Conservation (phyloP, 1,140 invertebrate genomes). For the Eciton burchellii region DNA sequence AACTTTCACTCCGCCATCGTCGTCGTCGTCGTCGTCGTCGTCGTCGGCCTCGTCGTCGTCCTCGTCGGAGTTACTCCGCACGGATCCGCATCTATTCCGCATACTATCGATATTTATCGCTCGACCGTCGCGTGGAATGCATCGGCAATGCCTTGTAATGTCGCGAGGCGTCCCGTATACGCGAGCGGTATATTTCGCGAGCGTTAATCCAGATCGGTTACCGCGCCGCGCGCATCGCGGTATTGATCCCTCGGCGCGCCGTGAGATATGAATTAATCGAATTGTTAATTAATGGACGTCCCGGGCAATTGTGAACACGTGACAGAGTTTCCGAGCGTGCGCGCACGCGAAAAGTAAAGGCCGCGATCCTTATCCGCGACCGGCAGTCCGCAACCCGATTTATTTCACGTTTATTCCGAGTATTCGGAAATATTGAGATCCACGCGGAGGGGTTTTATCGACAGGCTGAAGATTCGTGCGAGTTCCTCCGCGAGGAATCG, state of each 20-base stretch:
- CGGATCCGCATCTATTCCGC: slow-evolving; percentile 6
- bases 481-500: too few species aligned
- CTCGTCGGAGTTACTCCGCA: slow-evolving; percentile 55
- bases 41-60: too few species aligned
- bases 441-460: too few species aligned
- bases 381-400: too few species aligned
- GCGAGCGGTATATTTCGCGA: too few species aligned
- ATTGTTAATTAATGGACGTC: neutral
- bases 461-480: too few species aligned
- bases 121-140: neutral
- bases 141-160: neutral
- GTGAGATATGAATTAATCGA: neutral
- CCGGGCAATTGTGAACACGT: neutral
- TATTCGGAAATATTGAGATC: too few species aligned
- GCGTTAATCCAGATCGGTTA: slow-evolving; percentile 3
- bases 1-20: slow-evolving; percentile 66
- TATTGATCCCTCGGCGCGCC: neutral
- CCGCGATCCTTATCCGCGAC: slow-evolving; percentile 33
- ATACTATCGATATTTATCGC: neutral
- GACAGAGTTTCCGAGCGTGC: neutral
- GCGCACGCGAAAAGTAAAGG: neutral
- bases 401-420: too few species aligned
- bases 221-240: neutral
- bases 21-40: neutral
- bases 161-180: neutral